Base-by-base conservation (phyloP, 2,113 vertebrate genomes). In the Hippocampus mohnikei region DNA sequence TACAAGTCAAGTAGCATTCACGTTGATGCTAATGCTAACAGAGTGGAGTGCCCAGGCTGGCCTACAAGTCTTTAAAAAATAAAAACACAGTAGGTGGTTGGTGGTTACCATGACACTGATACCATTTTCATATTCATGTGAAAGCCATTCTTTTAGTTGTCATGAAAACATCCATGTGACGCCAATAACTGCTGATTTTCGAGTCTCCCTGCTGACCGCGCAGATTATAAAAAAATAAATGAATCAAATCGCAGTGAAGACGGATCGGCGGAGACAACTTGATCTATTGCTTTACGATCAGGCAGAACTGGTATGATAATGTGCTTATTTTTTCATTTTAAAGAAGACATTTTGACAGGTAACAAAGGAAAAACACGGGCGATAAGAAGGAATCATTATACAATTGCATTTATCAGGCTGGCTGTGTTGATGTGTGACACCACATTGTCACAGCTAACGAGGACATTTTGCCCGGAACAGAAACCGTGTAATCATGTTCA, bases 161-260 rank as follows among this genome's bases (percentile, higher is more conserved):
- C 2, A 44, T 3, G 13, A 44, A 44, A 44, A 13, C 42, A 12
- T 44, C 12, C 42, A 44, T 71, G 72, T 42, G 76, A 84, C 83
- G 78, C 42, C 8, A 60, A 40, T 62, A 60, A 63, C 67, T 44
- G 23, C 60, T 65, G 41, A 66, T 67, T 66, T 41, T 56, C 58
- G 75, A 56, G 71, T 48, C 33, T 67, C 27, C 27, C 20, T 69
- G 72, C 68, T 55, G 40, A 71, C 37, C 25, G 9, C 46, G 67
- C 63, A 67, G 66, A 71, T 56, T 52, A 37, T 6, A 37, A 37
- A 37, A 6, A 37, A 37, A 33, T 27, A 53, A 55, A 72, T 56
- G 3, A 29, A 29, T n/a, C 9, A 18, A 60, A 55, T n/a, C 29
- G 42, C 18, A 65, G 68, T 42, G 1, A 65, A 71, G 66, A 15